Percentiles rank a stretch among this genome's conserved stretches.
Evolutionary conservation across 2,113 vertebrate genomes (phyloP).

Genomic region (Oreotrochilus melanogaster): DNA sequence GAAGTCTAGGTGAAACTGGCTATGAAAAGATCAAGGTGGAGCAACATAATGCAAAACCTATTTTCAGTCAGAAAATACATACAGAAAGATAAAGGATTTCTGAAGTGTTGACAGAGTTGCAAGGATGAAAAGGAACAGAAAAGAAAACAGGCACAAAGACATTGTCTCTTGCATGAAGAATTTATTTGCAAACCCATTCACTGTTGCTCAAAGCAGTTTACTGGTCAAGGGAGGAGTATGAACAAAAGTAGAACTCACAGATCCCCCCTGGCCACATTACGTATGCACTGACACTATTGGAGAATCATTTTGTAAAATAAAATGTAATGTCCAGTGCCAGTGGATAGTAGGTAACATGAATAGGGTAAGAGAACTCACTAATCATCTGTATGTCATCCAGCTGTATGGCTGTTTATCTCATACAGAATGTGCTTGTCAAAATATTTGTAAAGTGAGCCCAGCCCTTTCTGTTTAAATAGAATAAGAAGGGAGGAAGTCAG

Average conservation of each 20-base stretch:
- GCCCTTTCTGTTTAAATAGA: neutral
- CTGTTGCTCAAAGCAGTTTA: neutral
- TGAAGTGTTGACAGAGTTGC: neutral
- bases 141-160: neutral
- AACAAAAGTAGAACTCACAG: neutral
- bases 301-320: neutral
- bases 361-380: neutral
- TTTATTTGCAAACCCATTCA: neutral
- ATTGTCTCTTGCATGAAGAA: neutral
- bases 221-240: neutral
- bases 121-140: neutral
- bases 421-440: neutral
- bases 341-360: neutral
- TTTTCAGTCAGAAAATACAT: neutral
- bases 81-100: neutral
- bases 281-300: neutral
- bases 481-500: neutral
- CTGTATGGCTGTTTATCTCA: neutral
- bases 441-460: neutral
- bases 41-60: neutral
- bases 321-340: neutral
- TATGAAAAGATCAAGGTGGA: neutral
- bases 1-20: neutral
- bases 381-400: neutral
- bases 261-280: neutral